Base-by-base conservation (phyloP, 2,888 invertebrate genomes). In the Habrosyne pyritoides region DNA sequence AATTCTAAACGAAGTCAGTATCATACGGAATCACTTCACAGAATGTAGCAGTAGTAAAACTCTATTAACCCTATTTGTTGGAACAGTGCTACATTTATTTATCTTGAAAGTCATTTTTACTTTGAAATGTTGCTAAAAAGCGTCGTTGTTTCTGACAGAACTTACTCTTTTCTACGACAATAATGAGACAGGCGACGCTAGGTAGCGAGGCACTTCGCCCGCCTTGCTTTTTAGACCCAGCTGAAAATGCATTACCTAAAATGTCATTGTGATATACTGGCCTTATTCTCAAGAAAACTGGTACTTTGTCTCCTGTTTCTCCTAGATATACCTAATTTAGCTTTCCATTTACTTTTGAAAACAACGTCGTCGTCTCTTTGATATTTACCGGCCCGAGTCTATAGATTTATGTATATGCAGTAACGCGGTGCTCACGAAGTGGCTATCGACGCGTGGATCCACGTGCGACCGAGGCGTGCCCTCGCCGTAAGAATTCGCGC, bases 391-490 rank as follows among this genome's bases (percentile, higher is more conserved):
- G 60, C 56, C 57, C 54, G 56, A 60, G 53, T 54, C 60, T 61
- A 60, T 68, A 73, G 72, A 73, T 73, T 30, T 54, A 61, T 60
- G 75, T 77, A 74, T 72, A 67, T 67, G 68, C 67, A 59, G 74
- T 77, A 81, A 81, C 77, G 71, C 71, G 71, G 74, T 55, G 73
- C 78, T 84, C 88, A 87, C 87, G 86, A 85, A 73, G 79, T 69
- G 71, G 77, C 82, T 89, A 89, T 90, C 89, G 81, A 84, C 79
- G 86, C 89, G 88, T 88, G 89, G 81, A 89, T 89, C 89, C 87
- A 84, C 81, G 84, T 81, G 84, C 86, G 85, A 85, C 83, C 71
- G 72, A 79, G 83, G 85, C 86, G 83, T 84, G 84, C 78, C 79
- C 76, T 74, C 75, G 62, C 72, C 65, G 78, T 83, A 87, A 88